Conservation (phyloP, 1,140 invertebrate genomes). For the Subanguina moxae region DNA sequence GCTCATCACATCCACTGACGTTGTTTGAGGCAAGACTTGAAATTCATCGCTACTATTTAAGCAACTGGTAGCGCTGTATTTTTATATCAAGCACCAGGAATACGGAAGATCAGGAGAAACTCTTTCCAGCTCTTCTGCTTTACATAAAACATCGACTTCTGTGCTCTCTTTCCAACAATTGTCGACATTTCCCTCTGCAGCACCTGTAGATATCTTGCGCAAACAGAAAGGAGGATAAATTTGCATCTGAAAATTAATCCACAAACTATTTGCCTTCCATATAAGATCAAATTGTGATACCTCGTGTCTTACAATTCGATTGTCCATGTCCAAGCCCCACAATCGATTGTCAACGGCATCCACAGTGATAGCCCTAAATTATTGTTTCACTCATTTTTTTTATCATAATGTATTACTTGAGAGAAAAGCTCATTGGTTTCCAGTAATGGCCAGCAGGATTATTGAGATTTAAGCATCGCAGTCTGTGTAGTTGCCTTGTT, state of each 20-base stretch:
- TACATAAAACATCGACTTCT: neutral
- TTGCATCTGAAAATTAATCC: slow-evolving; percentile 3
- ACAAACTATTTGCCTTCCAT: no score
- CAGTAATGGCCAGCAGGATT: slow-evolving; percentile 2
- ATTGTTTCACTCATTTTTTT: neutral
- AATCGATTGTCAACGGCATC: slow-evolving; percentile 1
- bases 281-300: neutral
- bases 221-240: neutral
- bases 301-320: slow-evolving; percentile 6
- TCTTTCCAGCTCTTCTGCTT: neutral
- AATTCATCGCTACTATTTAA: no score
- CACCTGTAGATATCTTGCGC: neutral
- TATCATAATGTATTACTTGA: neutral
- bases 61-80: no score
- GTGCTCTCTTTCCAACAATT: neutral
- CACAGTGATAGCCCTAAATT: neutral
- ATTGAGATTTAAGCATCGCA: neutral
- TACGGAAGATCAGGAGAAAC: neutral
- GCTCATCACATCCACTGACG: no score
- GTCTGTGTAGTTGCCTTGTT: neutral
- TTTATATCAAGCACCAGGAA: neutral
- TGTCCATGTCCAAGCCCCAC: neutral
- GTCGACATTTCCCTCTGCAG: neutral
- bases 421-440: slow-evolving; percentile 5
- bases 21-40: no score